Conservation (phyloP, 2,797 vertebrate genomes). For the Pagetopsis macropterus region DNA sequence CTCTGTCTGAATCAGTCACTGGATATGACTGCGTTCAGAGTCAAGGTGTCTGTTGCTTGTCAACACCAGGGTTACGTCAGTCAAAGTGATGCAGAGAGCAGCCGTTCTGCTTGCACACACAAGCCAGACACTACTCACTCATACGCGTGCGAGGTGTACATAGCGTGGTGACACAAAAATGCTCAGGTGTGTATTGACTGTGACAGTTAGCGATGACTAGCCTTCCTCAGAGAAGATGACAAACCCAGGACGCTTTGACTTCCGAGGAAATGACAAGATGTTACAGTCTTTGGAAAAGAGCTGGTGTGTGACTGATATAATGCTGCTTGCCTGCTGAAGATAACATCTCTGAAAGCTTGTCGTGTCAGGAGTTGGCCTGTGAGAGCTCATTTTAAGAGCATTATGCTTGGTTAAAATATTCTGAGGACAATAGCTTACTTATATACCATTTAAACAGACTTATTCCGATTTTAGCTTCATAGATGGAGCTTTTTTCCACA, state of each 20-base stretch:
- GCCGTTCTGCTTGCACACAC: slow-evolving; percentile 89
- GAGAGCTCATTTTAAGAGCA: slow-evolving; percentile 52
- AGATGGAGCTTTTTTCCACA: slow-evolving; percentile 7
- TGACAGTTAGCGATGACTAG: slow-evolving; percentile 82
- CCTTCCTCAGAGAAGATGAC: slow-evolving; percentile 78
- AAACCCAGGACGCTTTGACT: slow-evolving; percentile 77
- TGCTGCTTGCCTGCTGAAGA: slow-evolving; percentile 67
- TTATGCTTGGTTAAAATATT: slow-evolving; percentile 28
- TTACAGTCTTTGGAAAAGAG: slow-evolving; percentile 73
- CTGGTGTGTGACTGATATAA: slow-evolving; percentile 78
- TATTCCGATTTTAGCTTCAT: slow-evolving; percentile 17
- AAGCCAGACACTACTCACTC: slow-evolving; percentile 73
- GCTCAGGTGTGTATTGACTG: slow-evolving; percentile 81
- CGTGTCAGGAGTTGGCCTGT: slow-evolving; percentile 53
- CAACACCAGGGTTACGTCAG: slow-evolving; percentile 83
- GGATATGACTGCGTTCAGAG: slow-evolving; percentile 81
- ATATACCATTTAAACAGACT: slow-evolving; percentile 6
- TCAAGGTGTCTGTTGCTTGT: slow-evolving; percentile 84
- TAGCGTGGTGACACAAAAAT: slow-evolving; percentile 74
- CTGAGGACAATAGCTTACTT: slow-evolving; percentile 5
- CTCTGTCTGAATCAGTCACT: slow-evolving; percentile 82
- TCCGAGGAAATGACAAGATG: slow-evolving; percentile 75
- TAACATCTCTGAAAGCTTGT: slow-evolving; percentile 59
- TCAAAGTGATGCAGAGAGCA: slow-evolving; percentile 79
- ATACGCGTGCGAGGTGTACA: slow-evolving; percentile 60